A percentile compares a stretch with the other conserved stretches of the same genome.
Conservation (phyloP, 2,797 vertebrate species). For the Yasuhikotakia modesta region DNA sequence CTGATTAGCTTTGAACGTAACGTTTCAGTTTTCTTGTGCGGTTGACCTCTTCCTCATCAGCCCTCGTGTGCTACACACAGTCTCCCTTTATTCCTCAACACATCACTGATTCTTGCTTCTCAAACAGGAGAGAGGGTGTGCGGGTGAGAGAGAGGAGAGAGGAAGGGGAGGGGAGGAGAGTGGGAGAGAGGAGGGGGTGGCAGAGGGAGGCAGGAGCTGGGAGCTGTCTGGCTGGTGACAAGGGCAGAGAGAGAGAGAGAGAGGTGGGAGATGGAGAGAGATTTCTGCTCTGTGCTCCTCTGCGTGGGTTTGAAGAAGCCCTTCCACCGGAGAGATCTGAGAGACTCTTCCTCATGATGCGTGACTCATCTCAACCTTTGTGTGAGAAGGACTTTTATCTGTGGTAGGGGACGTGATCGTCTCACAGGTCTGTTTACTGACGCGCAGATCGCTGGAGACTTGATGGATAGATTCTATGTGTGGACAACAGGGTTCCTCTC, state of each 20-base stretch:
- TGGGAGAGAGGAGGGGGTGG: constrained; percentile 61
- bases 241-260: constrained; percentile 48
- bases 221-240: constrained; percentile 65
- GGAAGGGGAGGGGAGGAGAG: constrained; percentile 34
- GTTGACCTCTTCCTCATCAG: constrained; percentile 48
- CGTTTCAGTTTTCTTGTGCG: constrained; percentile 49
- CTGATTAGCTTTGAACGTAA: constrained; percentile 46
- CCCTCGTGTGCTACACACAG: constrained; percentile 52
- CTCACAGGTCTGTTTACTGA: no score
- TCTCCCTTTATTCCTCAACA: constrained; percentile 62
- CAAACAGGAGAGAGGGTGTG: constrained; percentile 55
- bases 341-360: no score
- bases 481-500: constrained; percentile 16
- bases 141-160: constrained; percentile 55
- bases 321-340: no score
- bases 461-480: neutral
- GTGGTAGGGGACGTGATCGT: no score
- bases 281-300: no score
- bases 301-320: no score
- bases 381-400: no score
- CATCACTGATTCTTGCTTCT: constrained; percentile 59
- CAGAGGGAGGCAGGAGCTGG: constrained; percentile 70
- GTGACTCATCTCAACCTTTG: no score
- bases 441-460: neutral
- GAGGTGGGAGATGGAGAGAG: neutral